These are phyloP conservation scores for Dipodomys merriami DNA, from an alignment of 2,113 vertebrate species.

Conservation along the genomic window DNA sequence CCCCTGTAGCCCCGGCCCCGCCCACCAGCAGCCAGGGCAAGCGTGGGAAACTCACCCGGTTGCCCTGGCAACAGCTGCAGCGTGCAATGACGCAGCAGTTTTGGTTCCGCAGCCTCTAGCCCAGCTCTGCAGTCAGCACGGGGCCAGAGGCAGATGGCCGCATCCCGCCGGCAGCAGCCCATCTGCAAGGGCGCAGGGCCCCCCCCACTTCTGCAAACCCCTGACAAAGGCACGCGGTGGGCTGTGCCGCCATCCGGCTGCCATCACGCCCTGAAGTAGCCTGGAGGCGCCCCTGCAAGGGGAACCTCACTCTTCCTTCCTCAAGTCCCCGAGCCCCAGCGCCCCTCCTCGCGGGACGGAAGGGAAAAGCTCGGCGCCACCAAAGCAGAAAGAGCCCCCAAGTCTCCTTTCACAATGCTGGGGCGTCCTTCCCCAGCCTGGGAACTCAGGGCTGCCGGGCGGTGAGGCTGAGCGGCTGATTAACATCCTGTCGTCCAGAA, in stretches of 20 bases:
- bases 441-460: neutral
- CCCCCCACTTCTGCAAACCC: constrained; percentile 58
- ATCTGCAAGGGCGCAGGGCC: neutral
- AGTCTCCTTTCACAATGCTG: neutral
- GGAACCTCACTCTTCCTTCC: constrained; percentile 67
- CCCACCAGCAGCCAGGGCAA: neutral
- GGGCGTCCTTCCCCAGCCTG: rapidly evolving
- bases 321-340: neutral
- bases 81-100: constrained; percentile 75
- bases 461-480: rapidly evolving
- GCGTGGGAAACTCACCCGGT: constrained; percentile 76
- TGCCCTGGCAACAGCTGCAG: constrained; percentile 71
- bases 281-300: neutral
- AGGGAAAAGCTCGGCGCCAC: neutral
- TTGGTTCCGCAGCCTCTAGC: constrained; percentile 65
- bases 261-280: neutral
- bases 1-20: neutral
- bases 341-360: constrained; percentile 34
- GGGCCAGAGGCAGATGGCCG: neutral
- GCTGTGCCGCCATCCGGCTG: neutral
- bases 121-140: neutral
- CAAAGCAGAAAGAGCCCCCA: neutral
- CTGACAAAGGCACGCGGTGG: neutral
- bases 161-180: neutral
- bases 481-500: rapidly evolving